Evolutionary conservation across 2,888 invertebrate species (phyloP).

Genomic region (Lasioglossum leucozonium): DNA sequence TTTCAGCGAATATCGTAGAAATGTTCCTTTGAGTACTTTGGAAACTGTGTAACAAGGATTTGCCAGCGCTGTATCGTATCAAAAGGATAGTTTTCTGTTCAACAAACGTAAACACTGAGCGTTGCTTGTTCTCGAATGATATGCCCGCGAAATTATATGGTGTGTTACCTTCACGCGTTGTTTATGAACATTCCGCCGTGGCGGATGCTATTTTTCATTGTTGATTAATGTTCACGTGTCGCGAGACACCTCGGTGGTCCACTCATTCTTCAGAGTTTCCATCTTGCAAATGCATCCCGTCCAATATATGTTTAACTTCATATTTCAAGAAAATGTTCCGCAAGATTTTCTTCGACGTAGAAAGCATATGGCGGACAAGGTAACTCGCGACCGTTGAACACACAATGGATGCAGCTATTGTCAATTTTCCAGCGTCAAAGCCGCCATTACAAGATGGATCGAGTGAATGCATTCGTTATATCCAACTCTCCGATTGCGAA

Average conservation of each 20-base stretch:
- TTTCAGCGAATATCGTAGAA: background rate
- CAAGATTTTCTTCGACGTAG: background rate
- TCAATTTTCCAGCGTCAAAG: background rate
- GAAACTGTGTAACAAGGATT: background rate
- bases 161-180: background rate
- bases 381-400: background rate
- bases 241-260: background rate
- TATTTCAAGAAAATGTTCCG: background rate
- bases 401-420: background rate
- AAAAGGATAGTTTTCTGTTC: background rate
- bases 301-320: conserved; percentile 10
- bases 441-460: background rate
- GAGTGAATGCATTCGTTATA: background rate
- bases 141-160: background rate
- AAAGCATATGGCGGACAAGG: background rate
- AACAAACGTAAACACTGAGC: background rate
- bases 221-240: conserved; percentile 7
- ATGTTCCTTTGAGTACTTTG: background rate
- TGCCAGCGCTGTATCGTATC: background rate
- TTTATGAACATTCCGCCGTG: background rate
- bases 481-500: no score
- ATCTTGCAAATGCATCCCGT: conserved; percentile 4
- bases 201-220: background rate
- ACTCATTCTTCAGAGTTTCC: background rate
- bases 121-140: background rate